These are phyloP conservation scores for Eudyptes chrysolophus DNA, from an alignment of 2,113 vertebrate species.

Conservation along the genomic window DNA sequence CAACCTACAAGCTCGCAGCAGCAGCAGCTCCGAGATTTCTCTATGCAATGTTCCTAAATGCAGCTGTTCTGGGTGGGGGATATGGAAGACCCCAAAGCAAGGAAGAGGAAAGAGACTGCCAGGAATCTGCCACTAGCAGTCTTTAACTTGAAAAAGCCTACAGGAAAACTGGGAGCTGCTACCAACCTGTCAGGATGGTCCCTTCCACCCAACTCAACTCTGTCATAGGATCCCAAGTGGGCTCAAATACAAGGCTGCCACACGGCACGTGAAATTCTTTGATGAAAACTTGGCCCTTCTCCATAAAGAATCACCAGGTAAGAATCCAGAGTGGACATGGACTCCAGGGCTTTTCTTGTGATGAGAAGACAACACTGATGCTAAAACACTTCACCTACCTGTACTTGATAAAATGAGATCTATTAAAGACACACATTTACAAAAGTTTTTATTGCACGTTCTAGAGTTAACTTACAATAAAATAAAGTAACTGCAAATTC, in stretches of 20 bases:
- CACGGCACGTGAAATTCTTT: not conserved
- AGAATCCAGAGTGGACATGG: not conserved
- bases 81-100: not conserved
- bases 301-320: not conserved
- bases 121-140: not conserved
- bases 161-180: not conserved
- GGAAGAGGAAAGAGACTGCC: not conserved
- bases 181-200: not conserved
- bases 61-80: not conserved
- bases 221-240: not conserved
- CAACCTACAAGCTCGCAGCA: not conserved
- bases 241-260: not conserved
- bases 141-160: not conserved
- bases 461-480: not conserved
- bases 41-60: not conserved
- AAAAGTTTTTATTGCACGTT: slow-evolving; percentile 3
- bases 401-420: not conserved
- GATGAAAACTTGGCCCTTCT: not conserved
- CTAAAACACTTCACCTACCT: not conserved
- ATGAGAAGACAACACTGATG: not conserved
- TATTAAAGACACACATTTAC: not conserved
- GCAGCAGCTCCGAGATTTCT: not conserved
- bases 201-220: not conserved
- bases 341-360: not conserved
- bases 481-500: not conserved